Evolutionary conservation across 1,140 invertebrate genomes (phyloP), one percentile per base, ranked within the genome.

Genomic region (Luehdorfia chinensis): DNA sequence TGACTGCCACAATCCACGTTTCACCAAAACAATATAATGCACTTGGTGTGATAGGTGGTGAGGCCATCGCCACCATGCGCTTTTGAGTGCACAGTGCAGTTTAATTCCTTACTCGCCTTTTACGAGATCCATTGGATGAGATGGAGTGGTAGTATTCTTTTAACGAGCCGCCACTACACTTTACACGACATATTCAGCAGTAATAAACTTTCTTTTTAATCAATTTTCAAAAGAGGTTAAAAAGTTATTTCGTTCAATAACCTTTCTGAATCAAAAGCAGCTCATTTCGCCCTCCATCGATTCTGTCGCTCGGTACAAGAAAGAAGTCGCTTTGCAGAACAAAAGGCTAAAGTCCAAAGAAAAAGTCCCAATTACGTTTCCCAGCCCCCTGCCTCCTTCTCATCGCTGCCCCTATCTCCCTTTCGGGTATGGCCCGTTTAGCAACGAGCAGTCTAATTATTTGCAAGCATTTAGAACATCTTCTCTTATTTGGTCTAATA

Each of bases 361-460:
- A 84, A 84, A 81, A 81, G 77, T 84, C 74, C 80, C 80, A 84
- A 84, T 84, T 84, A 84, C 72, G 76, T 72, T 68, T 65, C 50
- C 51, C 59, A 53, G 46, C 50, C 36, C 51, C 57, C 44, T 27
- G 44, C 31, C 44, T 48, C 45, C 50, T 37, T 41, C 43, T 50
- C n/a, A n/a, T n/a, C n/a, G n/a, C n/a, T 44, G 37, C 46, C 27
- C 50, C 46, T 46, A 37, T 48, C 52, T 52, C 51, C 55, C 50
- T 44, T 19, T 14, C 33, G 23, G 50, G 66, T 53, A 27, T 9
- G 62, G 66, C 8, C 47, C 27, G 39, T 55, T n/a, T 71, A 32
- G 21, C 21, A 63, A 67, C 74, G 72, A 49, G 31, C 39, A 15
- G 39, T 11, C 25, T 43, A 43, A 43, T 28, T 28, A 16, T 16